phyloP scores from a whole-genome alignment of 1,140 invertebrate species.

The Nylanderia fulva region DNA sequence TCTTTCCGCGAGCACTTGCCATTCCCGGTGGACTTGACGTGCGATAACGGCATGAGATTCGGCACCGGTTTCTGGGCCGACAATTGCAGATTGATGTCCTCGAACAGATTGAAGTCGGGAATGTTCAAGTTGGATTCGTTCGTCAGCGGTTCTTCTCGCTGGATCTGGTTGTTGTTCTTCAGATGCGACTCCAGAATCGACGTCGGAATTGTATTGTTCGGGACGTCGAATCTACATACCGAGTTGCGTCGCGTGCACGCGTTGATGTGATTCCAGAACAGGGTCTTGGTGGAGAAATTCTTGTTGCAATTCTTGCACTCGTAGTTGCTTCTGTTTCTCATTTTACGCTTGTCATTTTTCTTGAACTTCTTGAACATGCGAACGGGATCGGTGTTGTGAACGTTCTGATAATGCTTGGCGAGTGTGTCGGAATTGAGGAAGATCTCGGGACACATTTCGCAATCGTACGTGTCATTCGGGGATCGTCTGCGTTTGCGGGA shows the following conservation, averaged over 20 bases:
- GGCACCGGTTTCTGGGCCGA: conserved; percentile 82
- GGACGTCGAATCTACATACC: conserved; percentile 17
- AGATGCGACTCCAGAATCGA: conserved; percentile 82
- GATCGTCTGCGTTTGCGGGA: conserved; percentile 74
- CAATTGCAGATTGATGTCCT: conserved; percentile 84
- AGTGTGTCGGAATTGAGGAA: conserved; percentile 81
- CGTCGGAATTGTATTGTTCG: conserved; percentile 54
- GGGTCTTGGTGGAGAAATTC: conserved; percentile 82
- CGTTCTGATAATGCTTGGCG: conserved; percentile 80
- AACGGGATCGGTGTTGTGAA: conserved; percentile 82
- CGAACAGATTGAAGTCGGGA: conserved; percentile 84
- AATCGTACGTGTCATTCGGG: conserved; percentile 80
- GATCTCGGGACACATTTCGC: conserved; percentile 84
- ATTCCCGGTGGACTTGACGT: conserved; percentile 71
- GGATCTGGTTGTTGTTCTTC: conserved; percentile 84
- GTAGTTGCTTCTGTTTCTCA: conserved; percentile 77
- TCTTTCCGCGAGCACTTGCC: conserved; percentile 84
- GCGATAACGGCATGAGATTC: conserved; percentile 81
- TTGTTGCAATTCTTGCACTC: conserved; percentile 83
- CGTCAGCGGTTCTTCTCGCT: conserved; percentile 76
- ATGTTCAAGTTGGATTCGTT: conserved; percentile 83
- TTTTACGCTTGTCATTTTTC: conserved; percentile 68
- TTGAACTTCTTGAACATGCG: conserved; percentile 81
- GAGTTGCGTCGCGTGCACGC: conserved; percentile 72
- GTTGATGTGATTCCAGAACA: conserved; percentile 81